Evolutionary conservation across 2,888 invertebrate genomes (phyloP).

Genomic region (Adelognathus sp.): DNA sequence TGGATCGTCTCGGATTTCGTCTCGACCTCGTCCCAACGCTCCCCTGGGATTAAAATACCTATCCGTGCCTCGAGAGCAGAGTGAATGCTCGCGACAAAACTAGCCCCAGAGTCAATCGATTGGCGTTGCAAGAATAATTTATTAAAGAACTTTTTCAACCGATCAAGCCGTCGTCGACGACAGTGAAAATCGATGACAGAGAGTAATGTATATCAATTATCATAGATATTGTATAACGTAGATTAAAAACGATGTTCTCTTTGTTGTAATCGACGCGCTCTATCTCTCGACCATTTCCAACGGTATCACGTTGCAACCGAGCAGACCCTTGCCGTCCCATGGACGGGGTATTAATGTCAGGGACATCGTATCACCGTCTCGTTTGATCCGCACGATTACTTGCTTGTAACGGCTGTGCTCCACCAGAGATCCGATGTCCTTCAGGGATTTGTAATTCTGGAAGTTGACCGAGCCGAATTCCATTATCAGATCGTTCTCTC

Average conservation of each 20-base stretch:
- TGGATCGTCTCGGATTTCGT: constrained; percentile 21
- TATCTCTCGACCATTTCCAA: constrained; percentile 80
- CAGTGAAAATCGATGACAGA: not conserved
- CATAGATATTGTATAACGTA: not conserved
- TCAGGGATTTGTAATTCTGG: constrained; percentile 86
- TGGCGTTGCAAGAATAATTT: constrained; percentile 53
- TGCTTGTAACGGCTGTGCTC: constrained; percentile 83
- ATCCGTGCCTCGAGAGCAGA: constrained; percentile 15
- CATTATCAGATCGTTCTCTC: constrained; percentile 86
- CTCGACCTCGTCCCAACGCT: constrained; percentile 24
- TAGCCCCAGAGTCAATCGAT: not conserved
- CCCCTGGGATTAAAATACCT: constrained; percentile 44
- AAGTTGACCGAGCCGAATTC: constrained; percentile 90
- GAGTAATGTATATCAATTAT: not conserved
- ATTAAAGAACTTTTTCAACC: constrained; percentile 24
- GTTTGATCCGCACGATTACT: constrained; percentile 82
- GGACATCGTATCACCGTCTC: constrained; percentile 82
- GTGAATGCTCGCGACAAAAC: constrained; percentile 28
- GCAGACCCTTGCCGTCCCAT: constrained; percentile 90
- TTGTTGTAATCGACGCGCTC: constrained; percentile 47
- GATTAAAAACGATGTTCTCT: not conserved
- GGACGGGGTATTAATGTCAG: constrained; percentile 87
- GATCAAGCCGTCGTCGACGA: constrained; percentile 3
- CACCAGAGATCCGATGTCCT: constrained; percentile 87
- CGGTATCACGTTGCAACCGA: constrained; percentile 88